Conservation (phyloP, 2,797 vertebrate genomes). For the Anguilla anguilla region DNA sequence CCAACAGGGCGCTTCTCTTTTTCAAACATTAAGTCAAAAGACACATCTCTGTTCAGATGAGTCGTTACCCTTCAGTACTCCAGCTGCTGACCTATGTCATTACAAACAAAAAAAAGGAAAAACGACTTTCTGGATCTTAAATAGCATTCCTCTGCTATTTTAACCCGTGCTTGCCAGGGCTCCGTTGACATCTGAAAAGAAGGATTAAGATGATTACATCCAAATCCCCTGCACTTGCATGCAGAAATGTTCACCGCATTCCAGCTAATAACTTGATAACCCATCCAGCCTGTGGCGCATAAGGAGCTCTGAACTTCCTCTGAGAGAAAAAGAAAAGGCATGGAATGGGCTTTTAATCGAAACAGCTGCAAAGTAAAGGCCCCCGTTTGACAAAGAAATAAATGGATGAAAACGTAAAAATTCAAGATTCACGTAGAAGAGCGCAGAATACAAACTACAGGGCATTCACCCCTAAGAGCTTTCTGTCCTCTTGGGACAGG, state of each 20-base stretch:
- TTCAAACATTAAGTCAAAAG: not conserved
- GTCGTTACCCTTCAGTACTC: not conserved
- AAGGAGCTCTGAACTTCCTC: not conserved
- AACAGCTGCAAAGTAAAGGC: not conserved
- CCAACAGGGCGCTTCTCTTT: too few relatives aligned
- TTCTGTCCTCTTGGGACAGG: not conserved
- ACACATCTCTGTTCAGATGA: not conserved
- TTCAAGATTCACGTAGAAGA: not conserved
- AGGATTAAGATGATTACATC: constrained; percentile 23
- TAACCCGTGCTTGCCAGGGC: not conserved
- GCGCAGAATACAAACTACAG: not conserved
- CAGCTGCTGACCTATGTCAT: not conserved
- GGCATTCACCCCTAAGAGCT: not conserved
- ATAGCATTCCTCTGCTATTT: not conserved
- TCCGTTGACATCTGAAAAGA: constrained; percentile 12
- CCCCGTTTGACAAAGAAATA: too few relatives aligned
- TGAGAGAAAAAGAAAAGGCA: not conserved
- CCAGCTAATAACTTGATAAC: not conserved
- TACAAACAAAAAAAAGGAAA: not conserved
- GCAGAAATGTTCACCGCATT: not conserved
- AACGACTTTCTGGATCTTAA: not conserved
- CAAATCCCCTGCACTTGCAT: constrained; percentile 3
- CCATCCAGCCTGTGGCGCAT: not conserved
- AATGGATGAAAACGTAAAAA: not conserved
- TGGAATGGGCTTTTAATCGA: not conserved